Evolutionary conservation across 2,113 vertebrate genomes (phyloP).

Genomic region (Muntiacus muntjak): DNA sequence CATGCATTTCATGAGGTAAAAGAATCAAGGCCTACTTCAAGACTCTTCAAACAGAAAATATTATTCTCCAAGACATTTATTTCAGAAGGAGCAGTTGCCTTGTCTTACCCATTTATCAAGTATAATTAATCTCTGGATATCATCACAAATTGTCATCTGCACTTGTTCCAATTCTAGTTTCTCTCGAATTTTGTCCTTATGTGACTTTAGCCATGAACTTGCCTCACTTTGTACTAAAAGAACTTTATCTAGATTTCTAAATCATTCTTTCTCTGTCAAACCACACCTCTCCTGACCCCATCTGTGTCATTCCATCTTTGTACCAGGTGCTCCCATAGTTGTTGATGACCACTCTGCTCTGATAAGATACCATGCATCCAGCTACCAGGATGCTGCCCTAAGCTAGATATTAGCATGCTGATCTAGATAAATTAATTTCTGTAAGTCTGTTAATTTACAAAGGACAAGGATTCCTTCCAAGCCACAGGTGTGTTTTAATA

Average conservation of each 20-base stretch:
- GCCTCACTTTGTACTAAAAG: not conserved
- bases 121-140: not conserved
- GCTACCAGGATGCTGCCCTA: not conserved
- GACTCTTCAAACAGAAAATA: not conserved
- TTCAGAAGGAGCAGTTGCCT: not conserved
- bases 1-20: not conserved
- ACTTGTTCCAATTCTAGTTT: not conserved
- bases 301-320: fast-evolving
- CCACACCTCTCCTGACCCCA: fast-evolving
- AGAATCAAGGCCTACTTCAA: not conserved
- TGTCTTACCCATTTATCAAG: not conserved
- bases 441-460: not conserved
- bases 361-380: not conserved
- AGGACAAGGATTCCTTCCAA: not conserved
- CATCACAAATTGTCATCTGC: not conserved
- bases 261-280: not conserved
- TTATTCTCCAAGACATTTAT: not conserved
- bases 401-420: not conserved
- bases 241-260: not conserved
- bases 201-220: not conserved
- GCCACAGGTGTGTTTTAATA: not conserved
- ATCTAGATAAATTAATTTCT: not conserved
- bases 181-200: not conserved
- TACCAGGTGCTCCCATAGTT: fast-evolving
- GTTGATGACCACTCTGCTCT: not conserved